Evolutionary conservation across 2,113 vertebrate genomes (phyloP).

Genomic region (Strix aluco): DNA sequence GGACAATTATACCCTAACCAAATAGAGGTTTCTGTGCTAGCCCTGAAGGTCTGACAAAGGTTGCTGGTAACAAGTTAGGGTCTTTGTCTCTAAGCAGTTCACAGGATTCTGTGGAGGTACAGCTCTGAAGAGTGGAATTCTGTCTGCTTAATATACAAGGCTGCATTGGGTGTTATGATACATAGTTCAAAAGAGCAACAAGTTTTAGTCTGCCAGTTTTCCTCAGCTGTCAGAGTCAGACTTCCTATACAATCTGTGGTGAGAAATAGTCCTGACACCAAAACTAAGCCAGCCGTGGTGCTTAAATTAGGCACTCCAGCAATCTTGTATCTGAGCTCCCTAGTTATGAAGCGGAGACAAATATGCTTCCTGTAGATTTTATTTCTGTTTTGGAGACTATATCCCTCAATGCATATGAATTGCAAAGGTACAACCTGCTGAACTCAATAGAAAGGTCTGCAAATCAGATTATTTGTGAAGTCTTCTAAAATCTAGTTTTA

Average conservation of each 20-base stretch:
- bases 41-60: neutral
- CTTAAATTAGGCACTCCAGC: conserved; percentile 1
- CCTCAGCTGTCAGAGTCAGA: conserved; percentile 23
- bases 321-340: neutral
- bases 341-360: neutral
- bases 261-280: neutral
- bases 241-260: conserved; percentile 1
- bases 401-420: neutral
- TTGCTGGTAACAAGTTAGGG: neutral
- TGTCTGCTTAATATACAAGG: neutral
- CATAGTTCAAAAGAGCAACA: neutral
- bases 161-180: neutral
- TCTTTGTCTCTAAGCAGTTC: neutral
- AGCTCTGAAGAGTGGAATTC: neutral
- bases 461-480: neutral
- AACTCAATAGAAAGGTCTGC: neutral
- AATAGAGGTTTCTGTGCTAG: neutral
- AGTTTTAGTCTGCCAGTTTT: neutral
- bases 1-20: neutral
- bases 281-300: neutral
- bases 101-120: neutral
- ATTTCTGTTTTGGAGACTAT: neutral
- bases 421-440: neutral
- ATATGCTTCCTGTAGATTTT: neutral
- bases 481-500: neutral